A percentile compares a stretch with the other conserved stretches of the same genome.
phyloP scores from a whole-genome alignment of 2,888 invertebrate species.

The Oscheius sp. region DNA sequence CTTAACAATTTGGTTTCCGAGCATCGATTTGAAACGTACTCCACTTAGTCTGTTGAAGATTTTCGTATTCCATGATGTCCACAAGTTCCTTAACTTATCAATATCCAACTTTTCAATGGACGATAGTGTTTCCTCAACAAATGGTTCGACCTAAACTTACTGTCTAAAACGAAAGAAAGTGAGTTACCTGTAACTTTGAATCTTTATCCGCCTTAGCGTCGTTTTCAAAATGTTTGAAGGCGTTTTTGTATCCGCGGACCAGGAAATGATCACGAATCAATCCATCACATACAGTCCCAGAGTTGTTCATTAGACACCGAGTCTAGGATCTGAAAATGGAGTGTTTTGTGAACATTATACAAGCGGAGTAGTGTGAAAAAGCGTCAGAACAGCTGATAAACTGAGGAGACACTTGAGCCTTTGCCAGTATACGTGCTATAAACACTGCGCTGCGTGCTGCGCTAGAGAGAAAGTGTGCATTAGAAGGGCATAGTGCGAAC shows the following conservation, averaged over 20 bases:
- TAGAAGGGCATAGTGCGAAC: no score
- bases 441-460: no score
- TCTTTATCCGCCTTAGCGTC: conserved; percentile 50
- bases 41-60: conserved; percentile 59
- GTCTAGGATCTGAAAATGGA: not conserved
- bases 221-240: conserved; percentile 45
- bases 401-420: no score
- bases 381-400: no score
- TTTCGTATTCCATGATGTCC: conserved; percentile 61
- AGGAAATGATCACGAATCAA: conserved; percentile 50
- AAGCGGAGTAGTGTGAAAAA: no score
- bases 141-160: conserved; percentile 56
- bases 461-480: no score
- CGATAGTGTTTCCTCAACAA: conserved; percentile 62
- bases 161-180: not conserved
- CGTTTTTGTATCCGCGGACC: conserved; percentile 43
- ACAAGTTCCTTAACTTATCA: conserved; percentile 55
- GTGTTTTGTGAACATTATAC: no score
- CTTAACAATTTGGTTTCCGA: conserved; percentile 38
- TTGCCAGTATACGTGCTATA: no score
- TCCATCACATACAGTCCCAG: conserved; percentile 43
- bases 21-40: conserved; percentile 40
- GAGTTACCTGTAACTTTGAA: conserved; percentile 47
- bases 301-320: conserved; percentile 43
- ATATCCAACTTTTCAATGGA: conserved; percentile 63